Conservation (phyloP, 2,797 vertebrate genomes). For the Eutrigla gurnardus region DNA sequence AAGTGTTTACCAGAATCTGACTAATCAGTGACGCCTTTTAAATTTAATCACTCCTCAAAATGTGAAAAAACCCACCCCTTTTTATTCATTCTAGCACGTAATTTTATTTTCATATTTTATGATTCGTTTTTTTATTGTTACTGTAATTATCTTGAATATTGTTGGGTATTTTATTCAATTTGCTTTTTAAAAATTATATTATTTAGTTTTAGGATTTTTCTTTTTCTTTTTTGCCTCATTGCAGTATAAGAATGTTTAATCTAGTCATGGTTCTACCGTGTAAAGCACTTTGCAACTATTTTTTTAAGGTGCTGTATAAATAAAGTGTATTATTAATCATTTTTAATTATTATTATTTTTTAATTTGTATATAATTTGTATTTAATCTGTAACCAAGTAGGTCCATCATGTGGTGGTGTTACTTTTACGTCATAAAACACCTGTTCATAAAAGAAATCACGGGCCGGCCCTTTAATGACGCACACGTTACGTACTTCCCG, state of each 20-base stretch:
- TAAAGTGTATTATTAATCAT: background rate
- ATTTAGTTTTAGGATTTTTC: background rate
- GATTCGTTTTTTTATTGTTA: background rate
- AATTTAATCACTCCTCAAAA: background rate
- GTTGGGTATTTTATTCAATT: background rate
- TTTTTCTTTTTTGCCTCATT: background rate
- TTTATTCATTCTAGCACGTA: background rate
- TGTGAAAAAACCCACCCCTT: no score
- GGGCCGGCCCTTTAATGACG: conserved; percentile 73
- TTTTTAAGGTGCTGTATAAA: background rate
- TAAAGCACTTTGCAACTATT: no score
- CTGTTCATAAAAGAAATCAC: conserved; percentile 4
- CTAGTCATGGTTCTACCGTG: background rate
- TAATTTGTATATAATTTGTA: background rate
- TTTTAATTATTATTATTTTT: background rate
- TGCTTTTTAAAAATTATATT: background rate
- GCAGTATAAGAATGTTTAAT: background rate
- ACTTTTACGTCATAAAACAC: background rate
- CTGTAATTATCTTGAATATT: background rate
- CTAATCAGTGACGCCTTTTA: background rate
- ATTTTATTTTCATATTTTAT: no score
- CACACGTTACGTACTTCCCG: conserved; percentile 74
- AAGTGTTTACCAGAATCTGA: background rate
- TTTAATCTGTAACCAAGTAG: no score
- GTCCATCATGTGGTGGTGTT: background rate